Evolutionary conservation across 2,888 invertebrate genomes (phyloP), one percentile per base, ranked within the genome.

Genomic region (Agrypnus murinus): DNA sequence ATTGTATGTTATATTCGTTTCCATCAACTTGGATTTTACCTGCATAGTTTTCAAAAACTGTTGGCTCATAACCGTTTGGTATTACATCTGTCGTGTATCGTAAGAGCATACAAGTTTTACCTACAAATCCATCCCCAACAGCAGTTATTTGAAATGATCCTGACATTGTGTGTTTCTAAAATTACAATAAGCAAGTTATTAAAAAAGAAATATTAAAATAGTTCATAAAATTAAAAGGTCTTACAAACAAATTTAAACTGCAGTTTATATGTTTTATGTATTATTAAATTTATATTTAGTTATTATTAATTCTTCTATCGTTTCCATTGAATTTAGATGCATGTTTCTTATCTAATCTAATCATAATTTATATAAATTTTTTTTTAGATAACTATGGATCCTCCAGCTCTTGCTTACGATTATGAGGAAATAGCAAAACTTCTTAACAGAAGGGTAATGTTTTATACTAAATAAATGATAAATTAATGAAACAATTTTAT

Each of bases 71-170:
- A 45, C 53, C 67, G 9, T 8, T 50, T 12, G 67, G 59, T 19
- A 15, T 5, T 40, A 31, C 7, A 53, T 60, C 31, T 60, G 38
- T 31, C 10, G 67, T 60, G 19, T 50, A 67, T 40, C 67, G 10
- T 0, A 60, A 10, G 5, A 96, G 90, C 82, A 96, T 87, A 84
- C 96, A 96, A n/a, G 96, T 96, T 88, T 96, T 96, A 66, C 96
- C 96, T 38, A 96, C 95, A 89, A 94, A 93, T 78, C 96, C 96
- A 85, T 96, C 96, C 58, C 95, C 96, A 57, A 96, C 94, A 71
- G 93, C 93, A 72, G 95, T 95, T 81, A 95, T 92, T 60, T 60
- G 60, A 31, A 48, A 65, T 0, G 58, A 48, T 12, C 58, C 48
- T 9, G 5, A 31, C 65, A 65, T 65, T 17, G 31, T 25, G 32